Conservation (phyloP, 1,140 invertebrate species). For the Aphelenchoides besseyi region DNA sequence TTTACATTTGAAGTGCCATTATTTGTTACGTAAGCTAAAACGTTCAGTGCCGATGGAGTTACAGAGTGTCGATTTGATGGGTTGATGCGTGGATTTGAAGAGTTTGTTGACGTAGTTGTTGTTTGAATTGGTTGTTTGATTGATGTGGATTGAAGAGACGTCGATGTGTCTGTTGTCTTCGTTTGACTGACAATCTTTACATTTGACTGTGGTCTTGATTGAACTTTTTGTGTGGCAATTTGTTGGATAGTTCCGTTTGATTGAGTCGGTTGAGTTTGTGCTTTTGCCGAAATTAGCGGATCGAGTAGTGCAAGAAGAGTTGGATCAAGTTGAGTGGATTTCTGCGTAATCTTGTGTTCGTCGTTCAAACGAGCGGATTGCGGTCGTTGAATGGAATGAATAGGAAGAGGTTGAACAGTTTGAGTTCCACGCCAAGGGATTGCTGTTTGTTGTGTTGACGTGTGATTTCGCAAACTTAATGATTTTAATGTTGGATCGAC, state of each 20-base stretch:
- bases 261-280: background rate
- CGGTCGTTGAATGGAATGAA: background rate
- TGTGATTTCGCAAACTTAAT: background rate
- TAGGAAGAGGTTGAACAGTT: background rate
- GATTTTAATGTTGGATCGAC: background rate
- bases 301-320: slow-evolving; percentile 9
- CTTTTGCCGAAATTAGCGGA: slow-evolving; percentile 12
- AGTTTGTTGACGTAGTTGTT: background rate
- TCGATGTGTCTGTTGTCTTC: too few species aligned
- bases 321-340: slow-evolving; percentile 7
- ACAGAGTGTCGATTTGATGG: background rate
- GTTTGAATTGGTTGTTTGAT: too few species aligned
- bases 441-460: background rate
- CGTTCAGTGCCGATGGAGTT: slow-evolving; percentile 6
- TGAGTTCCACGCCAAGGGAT: background rate
- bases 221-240: background rate
- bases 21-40: slow-evolving; percentile 1
- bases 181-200: too few species aligned
- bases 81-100: background rate
- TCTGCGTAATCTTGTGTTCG: background rate
- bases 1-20: background rate
- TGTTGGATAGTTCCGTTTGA: background rate
- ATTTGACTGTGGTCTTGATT: background rate
- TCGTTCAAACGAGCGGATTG: slow-evolving; percentile 13
- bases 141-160: too few species aligned